A percentile compares a stretch with the other conserved stretches of the same genome.
Evolutionary conservation across 2,113 vertebrate species (phyloP).

Genomic region (Ctenodactylus gundi): DNA sequence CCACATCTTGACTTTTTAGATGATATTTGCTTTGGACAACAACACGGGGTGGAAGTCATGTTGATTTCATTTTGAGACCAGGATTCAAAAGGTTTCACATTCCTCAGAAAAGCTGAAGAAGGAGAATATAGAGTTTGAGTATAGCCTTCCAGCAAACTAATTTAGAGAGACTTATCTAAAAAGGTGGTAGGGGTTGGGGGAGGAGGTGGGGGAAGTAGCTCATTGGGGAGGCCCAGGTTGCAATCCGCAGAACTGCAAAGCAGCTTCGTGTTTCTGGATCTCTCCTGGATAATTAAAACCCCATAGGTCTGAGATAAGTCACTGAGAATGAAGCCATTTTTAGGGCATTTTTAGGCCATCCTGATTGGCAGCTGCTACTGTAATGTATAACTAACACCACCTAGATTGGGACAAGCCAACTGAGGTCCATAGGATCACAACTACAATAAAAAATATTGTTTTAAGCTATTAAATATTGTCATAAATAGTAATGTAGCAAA

Average conservation of each 20-base stretch:
- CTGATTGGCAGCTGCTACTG: background rate
- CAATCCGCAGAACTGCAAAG: background rate
- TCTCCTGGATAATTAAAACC: background rate
- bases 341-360: background rate
- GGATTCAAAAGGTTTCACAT: background rate
- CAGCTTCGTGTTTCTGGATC: no score
- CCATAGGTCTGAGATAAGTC: background rate
- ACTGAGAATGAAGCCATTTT: background rate
- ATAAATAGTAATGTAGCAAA: background rate
- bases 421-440: background rate
- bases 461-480: background rate
- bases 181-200: no score
- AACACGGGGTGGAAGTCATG: background rate
- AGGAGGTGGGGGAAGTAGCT: background rate
- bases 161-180: background rate
- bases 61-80: background rate
- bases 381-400: fast-evolving
- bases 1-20: background rate
- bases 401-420: background rate
- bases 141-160: background rate
- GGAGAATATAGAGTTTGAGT: background rate
- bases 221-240: background rate
- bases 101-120: background rate
- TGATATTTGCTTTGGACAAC: background rate
- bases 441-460: background rate